phyloP scores from a whole-genome alignment of 2,113 vertebrate genomes.

The Vicugna pacos region DNA sequence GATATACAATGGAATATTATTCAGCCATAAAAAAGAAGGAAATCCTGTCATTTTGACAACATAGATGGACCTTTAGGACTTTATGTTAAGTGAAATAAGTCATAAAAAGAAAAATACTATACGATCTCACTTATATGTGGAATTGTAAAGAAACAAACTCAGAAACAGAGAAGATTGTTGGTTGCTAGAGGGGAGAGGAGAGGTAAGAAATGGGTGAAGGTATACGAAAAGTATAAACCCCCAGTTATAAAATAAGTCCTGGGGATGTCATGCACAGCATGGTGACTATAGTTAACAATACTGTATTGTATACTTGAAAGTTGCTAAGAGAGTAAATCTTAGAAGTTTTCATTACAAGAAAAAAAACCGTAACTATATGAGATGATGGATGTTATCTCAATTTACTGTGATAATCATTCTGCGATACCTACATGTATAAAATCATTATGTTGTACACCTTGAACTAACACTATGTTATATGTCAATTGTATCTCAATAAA shows the following conservation, averaged over 20 bases:
- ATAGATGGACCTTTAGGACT: neutral
- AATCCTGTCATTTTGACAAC: neutral
- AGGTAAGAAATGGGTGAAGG: neutral
- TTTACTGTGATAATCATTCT: neutral
- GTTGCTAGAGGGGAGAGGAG: neutral
- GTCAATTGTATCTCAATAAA: neutral
- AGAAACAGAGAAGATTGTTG: neutral
- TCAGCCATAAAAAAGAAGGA: neutral
- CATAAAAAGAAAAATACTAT: neutral
- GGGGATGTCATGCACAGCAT: neutral
- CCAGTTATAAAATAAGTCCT: neutral
- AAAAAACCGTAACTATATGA: neutral
- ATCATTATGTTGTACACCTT: neutral
- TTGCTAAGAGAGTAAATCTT: neutral
- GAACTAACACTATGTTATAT: neutral
- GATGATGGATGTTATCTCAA: neutral
- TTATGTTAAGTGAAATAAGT: neutral
- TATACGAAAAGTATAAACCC: neutral
- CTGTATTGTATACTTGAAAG: neutral
- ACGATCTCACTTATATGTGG: neutral
- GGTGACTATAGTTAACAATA: neutral
- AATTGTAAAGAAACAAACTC: neutral
- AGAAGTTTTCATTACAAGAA: neutral
- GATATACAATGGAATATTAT: neutral
- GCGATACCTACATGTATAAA: neutral